Base-by-base conservation (phyloP, 2,113 vertebrate genomes). In the Anas platyrhynchos region DNA sequence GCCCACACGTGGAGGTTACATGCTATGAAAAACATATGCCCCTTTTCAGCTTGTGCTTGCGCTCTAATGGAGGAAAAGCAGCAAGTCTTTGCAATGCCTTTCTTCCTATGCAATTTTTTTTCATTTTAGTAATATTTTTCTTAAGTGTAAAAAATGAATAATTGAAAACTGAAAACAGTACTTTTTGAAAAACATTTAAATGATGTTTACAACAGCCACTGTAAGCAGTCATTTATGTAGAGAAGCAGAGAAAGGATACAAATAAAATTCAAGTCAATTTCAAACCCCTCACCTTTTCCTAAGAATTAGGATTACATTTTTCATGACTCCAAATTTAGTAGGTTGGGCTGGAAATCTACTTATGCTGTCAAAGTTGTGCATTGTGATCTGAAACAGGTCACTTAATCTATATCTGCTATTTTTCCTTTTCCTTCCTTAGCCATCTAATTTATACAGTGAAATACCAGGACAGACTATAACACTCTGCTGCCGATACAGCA, bases 361-460 rank as follows among this genome's bases (percentile, higher is more conserved):
- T 75, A 12, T 48, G 52, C 66, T 56, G 76, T 52, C 74, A 46
- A 58, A 94, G 63, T 54, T 69, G 34, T 25, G 43, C 56, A 14
- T 22, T 93, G 50, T 73, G 67, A 79, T 85, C 77, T 66, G 48
- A 59, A 94, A 89, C 62, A 85, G 87, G 81, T 94, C 71, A 91
- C 38, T 93, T 91, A 61, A 71, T 88, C 79, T 86, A 0, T 84
- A 78, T 52, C 86, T 86, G 67, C 56, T 88, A 65, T 11, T 95
- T 89, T 91, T 34, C 44, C 80, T 86, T 75, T 67, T 79, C 56
- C 65, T 77, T 77, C 86, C 66, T 86, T 52, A 80, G 44, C 46
- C 72, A 43, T 41, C 82, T 95, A 93, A 96, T 91, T 94, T 95
- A 91, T 58, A 87, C 78, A 94, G 91, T 87, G 82, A 94, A 96